Evolutionary conservation across 2,797 vertebrate species (phyloP).

Genomic region (Falco naumanni): DNA sequence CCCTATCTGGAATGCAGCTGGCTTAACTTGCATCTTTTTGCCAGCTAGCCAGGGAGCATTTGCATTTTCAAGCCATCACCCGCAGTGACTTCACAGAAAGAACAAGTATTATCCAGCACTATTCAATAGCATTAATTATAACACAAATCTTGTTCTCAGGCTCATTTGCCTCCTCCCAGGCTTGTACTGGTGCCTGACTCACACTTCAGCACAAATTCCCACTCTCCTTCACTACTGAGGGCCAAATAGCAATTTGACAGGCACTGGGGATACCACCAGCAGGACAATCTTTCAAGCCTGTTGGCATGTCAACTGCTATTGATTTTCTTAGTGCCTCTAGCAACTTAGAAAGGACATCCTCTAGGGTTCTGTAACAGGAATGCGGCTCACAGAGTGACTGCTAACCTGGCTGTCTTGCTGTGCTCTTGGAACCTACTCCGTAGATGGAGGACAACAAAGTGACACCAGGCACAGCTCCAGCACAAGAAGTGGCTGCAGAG

Average conservation of each 20-base stretch:
- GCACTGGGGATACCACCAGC: neutral
- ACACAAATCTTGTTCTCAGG: neutral
- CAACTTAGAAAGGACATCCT: neutral
- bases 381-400: neutral
- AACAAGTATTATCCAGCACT: neutral
- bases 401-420: neutral
- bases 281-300: neutral
- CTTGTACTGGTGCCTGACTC: neutral
- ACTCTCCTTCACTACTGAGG: neutral
- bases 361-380: neutral
- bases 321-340: constrained; percentile 16
- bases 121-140: constrained; percentile 13
- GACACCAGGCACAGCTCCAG: neutral
- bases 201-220: neutral
- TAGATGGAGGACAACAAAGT: neutral
- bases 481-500: neutral
- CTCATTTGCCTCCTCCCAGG: constrained; percentile 14
- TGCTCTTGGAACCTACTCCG: neutral
- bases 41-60: neutral
- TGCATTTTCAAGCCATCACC: constrained; percentile 10
- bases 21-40: neutral
- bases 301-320: neutral
- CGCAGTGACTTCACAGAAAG: neutral
- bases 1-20: neutral
- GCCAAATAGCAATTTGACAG: neutral